A percentile compares a stretch with the other conserved stretches of the same genome.
These are phyloP conservation scores for Drosophila tripunctata DNA, from an alignment of 2,888 invertebrate species.

Conservation along the genomic window DNA sequence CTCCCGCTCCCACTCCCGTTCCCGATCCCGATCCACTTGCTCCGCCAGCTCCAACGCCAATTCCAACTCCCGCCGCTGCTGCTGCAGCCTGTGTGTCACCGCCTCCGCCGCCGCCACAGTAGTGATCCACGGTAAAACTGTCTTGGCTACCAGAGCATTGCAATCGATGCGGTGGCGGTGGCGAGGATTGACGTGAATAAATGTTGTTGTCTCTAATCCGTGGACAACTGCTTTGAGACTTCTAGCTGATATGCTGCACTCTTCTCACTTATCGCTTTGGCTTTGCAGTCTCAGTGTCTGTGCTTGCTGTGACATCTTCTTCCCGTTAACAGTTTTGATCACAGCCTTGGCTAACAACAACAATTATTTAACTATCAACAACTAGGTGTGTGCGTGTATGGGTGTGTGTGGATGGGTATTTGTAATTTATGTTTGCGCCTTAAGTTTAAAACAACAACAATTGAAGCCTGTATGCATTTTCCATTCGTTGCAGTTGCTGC, in stretches of 20 bases:
- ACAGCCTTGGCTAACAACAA: conserved; percentile 43
- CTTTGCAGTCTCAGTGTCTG: neutral
- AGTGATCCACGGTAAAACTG: conserved; percentile 85
- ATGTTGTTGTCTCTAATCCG: conserved; percentile 75
- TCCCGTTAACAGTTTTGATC: conserved; percentile 16
- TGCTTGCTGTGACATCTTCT: conserved; percentile 28
- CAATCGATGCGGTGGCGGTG: conserved; percentile 85
- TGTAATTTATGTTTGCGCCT: conserved; percentile 16
- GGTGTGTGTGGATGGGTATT: neutral
- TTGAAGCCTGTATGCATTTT: conserved; percentile 33
- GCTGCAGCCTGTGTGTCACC: conserved; percentile 74
- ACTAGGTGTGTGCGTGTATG: conserved; percentile 16
- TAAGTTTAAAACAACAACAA: conserved; percentile 59
- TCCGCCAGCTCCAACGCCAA: conserved; percentile 13
- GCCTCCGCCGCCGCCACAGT: conserved; percentile 83
- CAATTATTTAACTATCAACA: conserved; percentile 46
- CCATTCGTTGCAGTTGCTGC: conserved; percentile 18
- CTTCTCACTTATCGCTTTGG: conserved; percentile 33
- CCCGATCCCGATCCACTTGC: conserved; percentile 61
- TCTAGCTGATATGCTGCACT: conserved; percentile 53
- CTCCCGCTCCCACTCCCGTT: conserved; percentile 43
- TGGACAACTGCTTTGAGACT: conserved; percentile 28
- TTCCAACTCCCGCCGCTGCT: conserved; percentile 43
- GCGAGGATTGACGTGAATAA: conserved; percentile 85
- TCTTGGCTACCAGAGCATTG: conserved; percentile 85